These are phyloP conservation scores for Manis crassicaudata DNA, from an alignment of 2,797 vertebrate species.

Conservation along the genomic window DNA sequence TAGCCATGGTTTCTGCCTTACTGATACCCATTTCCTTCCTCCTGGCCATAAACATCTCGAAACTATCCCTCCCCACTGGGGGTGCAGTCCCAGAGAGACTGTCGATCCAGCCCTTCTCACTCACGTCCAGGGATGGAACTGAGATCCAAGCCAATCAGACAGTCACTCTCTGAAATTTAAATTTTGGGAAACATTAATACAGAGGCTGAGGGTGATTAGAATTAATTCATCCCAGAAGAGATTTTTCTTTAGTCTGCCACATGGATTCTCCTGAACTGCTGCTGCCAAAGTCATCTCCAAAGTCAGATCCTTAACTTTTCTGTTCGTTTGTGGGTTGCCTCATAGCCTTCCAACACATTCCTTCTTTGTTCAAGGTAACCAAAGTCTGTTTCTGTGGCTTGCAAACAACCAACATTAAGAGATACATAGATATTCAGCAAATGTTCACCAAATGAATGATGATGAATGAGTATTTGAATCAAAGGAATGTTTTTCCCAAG, in stretches of 20 bases:
- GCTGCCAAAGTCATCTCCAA: not conserved
- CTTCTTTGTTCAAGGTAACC: not conserved
- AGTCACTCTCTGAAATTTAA: not conserved
- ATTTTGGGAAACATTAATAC: not conserved
- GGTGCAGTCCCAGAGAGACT: not conserved
- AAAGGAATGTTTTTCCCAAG: not conserved
- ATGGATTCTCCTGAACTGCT: not conserved
- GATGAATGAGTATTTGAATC: not conserved
- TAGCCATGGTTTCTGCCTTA: not conserved
- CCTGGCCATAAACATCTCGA: not conserved
- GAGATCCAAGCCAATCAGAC: not conserved
- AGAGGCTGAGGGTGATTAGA: not conserved
- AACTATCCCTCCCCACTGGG: not conserved
- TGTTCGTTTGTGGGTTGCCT: not conserved
- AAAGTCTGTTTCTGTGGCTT: not conserved
- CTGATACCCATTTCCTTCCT: not conserved
- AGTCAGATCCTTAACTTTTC: not conserved
- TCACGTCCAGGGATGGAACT: not conserved
- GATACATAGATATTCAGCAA: not conserved
- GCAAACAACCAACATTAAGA: not conserved
- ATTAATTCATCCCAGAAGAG: not conserved
- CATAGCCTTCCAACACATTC: not conserved
- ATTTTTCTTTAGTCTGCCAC: not conserved
- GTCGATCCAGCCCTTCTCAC: not conserved
- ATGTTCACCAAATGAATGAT: not conserved